Evolutionary conservation across 2,888 invertebrate species (phyloP).

Genomic region (Minunthozetes semirufus): DNA sequence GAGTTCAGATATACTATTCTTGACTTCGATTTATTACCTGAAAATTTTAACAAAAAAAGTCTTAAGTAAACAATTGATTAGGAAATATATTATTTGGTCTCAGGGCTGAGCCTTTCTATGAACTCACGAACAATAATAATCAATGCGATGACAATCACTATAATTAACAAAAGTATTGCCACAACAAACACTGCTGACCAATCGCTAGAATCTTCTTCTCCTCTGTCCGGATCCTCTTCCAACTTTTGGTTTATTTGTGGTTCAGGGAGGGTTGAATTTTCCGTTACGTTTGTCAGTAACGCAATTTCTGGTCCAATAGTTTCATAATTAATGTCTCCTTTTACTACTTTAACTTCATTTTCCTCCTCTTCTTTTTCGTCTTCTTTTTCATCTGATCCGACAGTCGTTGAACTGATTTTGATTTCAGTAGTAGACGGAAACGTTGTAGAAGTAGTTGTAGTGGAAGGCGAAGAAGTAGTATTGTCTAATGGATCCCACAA

Average conservation of each 20-base stretch:
- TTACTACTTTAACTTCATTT: too few species aligned
- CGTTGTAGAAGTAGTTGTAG: background rate
- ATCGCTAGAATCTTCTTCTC: background rate
- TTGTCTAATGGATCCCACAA: background rate
- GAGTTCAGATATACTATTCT: background rate
- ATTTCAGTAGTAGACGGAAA: background rate
- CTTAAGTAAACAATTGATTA: background rate
- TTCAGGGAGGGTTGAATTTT: background rate
- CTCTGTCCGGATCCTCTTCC: background rate
- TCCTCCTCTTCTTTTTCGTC: too few species aligned
- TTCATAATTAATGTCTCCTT: too few species aligned
- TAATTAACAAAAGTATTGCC: background rate
- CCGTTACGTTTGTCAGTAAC: too few species aligned
- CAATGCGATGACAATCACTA: background rate
- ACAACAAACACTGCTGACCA: background rate
- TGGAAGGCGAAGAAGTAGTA: background rate
- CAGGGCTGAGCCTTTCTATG: background rate
- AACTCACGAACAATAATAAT: slow-evolving; percentile 10
- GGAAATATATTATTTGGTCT: too few species aligned
- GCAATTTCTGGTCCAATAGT: too few species aligned
- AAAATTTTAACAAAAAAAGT: background rate
- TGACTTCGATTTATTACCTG: slow-evolving; percentile 17
- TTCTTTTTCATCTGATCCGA: too few species aligned
- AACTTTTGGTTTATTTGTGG: background rate
- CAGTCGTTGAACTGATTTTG: background rate